Evolutionary conservation across 2,797 vertebrate genomes (phyloP), one percentile per base, ranked within the genome.

Genomic region (Buphagus erythrorhynchus): DNA sequence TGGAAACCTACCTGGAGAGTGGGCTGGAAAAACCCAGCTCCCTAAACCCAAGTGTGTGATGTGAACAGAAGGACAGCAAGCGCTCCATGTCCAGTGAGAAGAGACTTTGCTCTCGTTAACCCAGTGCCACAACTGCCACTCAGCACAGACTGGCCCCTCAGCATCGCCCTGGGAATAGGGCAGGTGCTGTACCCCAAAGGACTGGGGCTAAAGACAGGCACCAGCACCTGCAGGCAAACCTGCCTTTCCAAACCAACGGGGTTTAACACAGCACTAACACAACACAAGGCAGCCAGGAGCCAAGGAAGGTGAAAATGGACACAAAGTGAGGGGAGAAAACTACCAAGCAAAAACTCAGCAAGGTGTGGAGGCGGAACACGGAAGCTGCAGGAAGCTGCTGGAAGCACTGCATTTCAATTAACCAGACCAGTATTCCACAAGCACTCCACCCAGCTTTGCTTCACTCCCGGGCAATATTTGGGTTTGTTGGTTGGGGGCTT

Each of bases 71-170:
- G 51, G 59, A 82, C 38, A 42, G 67, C 0, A 2, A 71, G 67
- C 10, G 6, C 40, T 29, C 67, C 4, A 4, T 10, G 35, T 25
- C 71, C 48, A 46, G 18, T 2, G 22, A 28, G 2, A 65, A 12
- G 0, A 4, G 45, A 76, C 20, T 3, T 17, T 66, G 46, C 18
- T 61, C 57, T 13, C 7, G 4, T 16, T 13, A 40, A 5, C 9
- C 9, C 57, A 9, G 38, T 1, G 45, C 45, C 1, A 0, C 2
- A n/a, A 26, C 28, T 0, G 10, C 59, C 63, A 54, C 51, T n/a
- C 1, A 1, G 72, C 21, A 31, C 0, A 0, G 29, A 79, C 51
- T 1, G 4, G 17, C 40, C 77, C 19, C 12, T 9, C 48, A 48
- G 71, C 54, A 24, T 0, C 2, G 0, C 52, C 31, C 58, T 26